Base-by-base conservation (phyloP, 2,888 invertebrate species). In the Junonia oenone region DNA sequence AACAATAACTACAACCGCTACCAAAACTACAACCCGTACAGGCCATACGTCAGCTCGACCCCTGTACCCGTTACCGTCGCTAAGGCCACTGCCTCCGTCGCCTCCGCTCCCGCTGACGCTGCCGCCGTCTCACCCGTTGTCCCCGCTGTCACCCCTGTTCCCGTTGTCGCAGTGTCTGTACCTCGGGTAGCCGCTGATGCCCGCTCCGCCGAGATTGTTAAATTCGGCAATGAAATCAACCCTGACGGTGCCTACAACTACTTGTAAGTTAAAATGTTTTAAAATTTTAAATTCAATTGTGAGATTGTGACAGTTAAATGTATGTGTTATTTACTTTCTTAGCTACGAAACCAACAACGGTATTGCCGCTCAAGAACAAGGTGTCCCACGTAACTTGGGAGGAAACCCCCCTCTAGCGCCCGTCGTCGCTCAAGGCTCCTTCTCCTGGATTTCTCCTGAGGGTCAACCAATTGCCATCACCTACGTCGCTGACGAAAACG, bases 401-500 rank as follows among this genome's bases (percentile, higher is more conserved):
- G 86, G 83, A 19, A 80, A 83, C 71, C 84, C 86, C 1, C 81
- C 83, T 1, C 61, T 76, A 8, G 58, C 62, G 1, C 78, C 83
- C 2, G 73, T 79, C 8, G 91, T 90, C 11, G 80, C 81, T 8
- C 84, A 91, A 63, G 93, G 93, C 22, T 74, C 84, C 1, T 93
- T 83, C 82, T 78, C 88, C 29, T 92, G 87, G 78, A 89, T 85
- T 4, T 90, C 92, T 19, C 93, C 93, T 11, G 94, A 94, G 63
- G 94, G 94, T n/a, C 79, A 90, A 40, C 83, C 84, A 11, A 84
- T 93, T 65, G 71, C 80, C n/a, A 73, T 94, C 58, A 78, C 83
- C 45, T 95, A 94, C 78, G 71, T 91, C 55, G 94, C 95, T 63
- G 93, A 94, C 66, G 94, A 94, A 74, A 92, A 93, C 63, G 94